phyloP scores from a whole-genome alignment of 53 echinoderm and acorn worm genomes.

The Glandiceps talaboti region DNA sequence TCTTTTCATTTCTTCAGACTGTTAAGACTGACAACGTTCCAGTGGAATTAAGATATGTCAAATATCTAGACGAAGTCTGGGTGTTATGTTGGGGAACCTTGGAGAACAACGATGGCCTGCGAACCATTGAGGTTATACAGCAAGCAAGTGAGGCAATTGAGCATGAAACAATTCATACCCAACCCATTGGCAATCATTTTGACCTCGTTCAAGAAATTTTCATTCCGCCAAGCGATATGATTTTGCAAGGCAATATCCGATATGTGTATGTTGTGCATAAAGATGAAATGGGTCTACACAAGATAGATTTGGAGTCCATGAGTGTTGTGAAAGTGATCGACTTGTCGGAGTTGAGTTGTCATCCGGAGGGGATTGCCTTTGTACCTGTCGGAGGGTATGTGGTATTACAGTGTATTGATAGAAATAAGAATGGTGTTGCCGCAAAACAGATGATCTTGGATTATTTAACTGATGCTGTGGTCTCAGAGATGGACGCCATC shows the following conservation, averaged over 20 bases:
- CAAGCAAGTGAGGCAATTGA: slow-evolving; percentile 47
- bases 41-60: slow-evolving; percentile 53
- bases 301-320: slow-evolving; percentile 56
- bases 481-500: slow-evolving; percentile 44
- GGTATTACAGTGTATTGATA: slow-evolving; percentile 57
- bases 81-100: slow-evolving; percentile 54
- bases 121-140: slow-evolving; percentile 63
- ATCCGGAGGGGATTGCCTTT: slow-evolving; percentile 72
- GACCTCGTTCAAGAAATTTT: slow-evolving; percentile 62
- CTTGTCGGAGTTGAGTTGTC: slow-evolving; percentile 65
- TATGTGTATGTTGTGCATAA: slow-evolving; percentile 68
- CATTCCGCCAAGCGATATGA: slow-evolving; percentile 63
- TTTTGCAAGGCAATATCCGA: slow-evolving; percentile 53
- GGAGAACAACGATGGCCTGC: slow-evolving; percentile 31
- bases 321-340: slow-evolving; percentile 52
- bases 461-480: slow-evolving; percentile 84
- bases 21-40: slow-evolving; percentile 54
- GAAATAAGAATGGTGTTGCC: slow-evolving; percentile 20
- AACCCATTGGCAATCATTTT: slow-evolving; percentile 61
- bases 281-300: slow-evolving; percentile 59
- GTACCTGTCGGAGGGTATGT: slow-evolving; percentile 80
- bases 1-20: slow-evolving; percentile 33
- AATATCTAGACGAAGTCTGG: slow-evolving; percentile 73
- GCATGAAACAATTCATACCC: slow-evolving; percentile 67
- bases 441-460: slow-evolving; percentile 73